Evolutionary conservation across 1,140 invertebrate species (phyloP).

Genomic region (Lethrus apterus): DNA sequence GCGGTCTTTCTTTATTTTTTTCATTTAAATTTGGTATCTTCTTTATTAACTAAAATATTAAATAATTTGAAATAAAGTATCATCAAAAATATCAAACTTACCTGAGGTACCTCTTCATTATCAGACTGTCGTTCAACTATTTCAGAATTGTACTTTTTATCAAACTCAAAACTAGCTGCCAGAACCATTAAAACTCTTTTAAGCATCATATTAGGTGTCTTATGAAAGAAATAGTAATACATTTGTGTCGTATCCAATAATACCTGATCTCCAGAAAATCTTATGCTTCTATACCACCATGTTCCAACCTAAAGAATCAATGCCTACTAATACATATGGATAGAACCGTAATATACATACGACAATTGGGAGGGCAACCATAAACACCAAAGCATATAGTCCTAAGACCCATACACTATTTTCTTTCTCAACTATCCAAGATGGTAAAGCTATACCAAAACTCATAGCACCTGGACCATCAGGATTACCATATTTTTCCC

Average conservation of each 20-base stretch:
- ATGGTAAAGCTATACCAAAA: slow-evolving; percentile 98
- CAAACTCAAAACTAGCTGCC: slow-evolving; percentile 93
- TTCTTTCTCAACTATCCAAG: slow-evolving; percentile 99
- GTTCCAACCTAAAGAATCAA: slow-evolving; percentile 80
- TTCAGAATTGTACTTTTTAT: slow-evolving; percentile 88
- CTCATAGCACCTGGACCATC: slow-evolving; percentile 98
- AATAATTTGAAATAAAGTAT: slow-evolving; percentile 13
- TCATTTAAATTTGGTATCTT: slow-evolving; percentile 84
- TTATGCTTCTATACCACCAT: slow-evolving; percentile 98
- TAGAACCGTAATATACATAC: slow-evolving; percentile 43
- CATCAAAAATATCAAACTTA: slow-evolving; percentile 44
- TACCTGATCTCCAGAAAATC: slow-evolving; percentile 93
- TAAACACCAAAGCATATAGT: slow-evolving; percentile 93
- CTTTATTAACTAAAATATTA: slow-evolving; percentile 69
- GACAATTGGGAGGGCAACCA: slow-evolving; percentile 90
- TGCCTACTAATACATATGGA: too few species aligned
- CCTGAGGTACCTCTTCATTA: slow-evolving; percentile 88
- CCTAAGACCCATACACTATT: slow-evolving; percentile 97
- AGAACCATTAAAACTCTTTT: slow-evolving; percentile 95
- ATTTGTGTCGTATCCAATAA: slow-evolving; percentile 91
- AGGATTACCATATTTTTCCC: slow-evolving; percentile 98
- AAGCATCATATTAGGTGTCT: slow-evolving; percentile 89
- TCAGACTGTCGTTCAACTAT: slow-evolving; percentile 89
- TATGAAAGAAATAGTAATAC: slow-evolving; percentile 93
- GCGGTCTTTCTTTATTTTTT: slow-evolving; percentile 90